Percentiles rank a stretch among this genome's conserved stretches.
These are phyloP conservation scores for Anoncus sp. DNA, from an alignment of 2,888 invertebrate genomes.

Conservation along the genomic window DNA sequence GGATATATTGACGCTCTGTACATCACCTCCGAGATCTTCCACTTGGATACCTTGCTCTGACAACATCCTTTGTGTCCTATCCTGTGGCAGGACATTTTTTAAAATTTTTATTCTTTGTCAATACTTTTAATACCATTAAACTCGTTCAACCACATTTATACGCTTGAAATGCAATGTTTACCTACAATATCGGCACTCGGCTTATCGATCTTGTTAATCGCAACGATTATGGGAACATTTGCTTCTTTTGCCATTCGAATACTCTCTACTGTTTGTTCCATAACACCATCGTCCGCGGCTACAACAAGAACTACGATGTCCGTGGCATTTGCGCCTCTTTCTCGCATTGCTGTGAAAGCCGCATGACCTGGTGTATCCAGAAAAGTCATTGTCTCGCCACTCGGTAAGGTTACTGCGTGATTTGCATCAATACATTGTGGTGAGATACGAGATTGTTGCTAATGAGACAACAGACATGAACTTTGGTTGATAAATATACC, in stretches of 20 bases:
- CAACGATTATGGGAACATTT: constrained; percentile 96
- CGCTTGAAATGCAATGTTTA: constrained; percentile 73
- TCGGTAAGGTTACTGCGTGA: constrained; percentile 86
- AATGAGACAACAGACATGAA: neutral
- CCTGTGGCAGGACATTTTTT: constrained; percentile 83
- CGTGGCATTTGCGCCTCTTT: constrained; percentile 96
- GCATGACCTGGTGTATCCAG: constrained; percentile 99
- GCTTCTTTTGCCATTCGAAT: constrained; percentile 93
- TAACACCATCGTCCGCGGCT: constrained; percentile 99
- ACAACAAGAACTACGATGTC: constrained; percentile 98
- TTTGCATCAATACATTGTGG: neutral
- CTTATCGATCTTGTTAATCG: constrained; percentile 99
- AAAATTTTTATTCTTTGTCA: constrained; percentile 8
- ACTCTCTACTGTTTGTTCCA: constrained; percentile 98
- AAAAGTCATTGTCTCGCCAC: constrained; percentile 94
- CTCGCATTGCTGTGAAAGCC: constrained; percentile 97
- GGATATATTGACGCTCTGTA: constrained; percentile 96
- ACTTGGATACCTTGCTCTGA: constrained; percentile 91
- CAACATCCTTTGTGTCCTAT: constrained; percentile 90
- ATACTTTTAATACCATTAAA: neutral
- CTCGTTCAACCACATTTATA: constrained; percentile 7
- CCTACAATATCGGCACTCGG: constrained; percentile 94
- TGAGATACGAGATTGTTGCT: neutral
- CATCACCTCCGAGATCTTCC: constrained; percentile 96
- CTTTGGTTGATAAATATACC: constrained; percentile 82